A percentile compares a stretch with the other conserved stretches of the same genome.
Evolutionary conservation across 2,888 invertebrate species (phyloP).

Genomic region (Scaptodrosophila latifasciaeformis): DNA sequence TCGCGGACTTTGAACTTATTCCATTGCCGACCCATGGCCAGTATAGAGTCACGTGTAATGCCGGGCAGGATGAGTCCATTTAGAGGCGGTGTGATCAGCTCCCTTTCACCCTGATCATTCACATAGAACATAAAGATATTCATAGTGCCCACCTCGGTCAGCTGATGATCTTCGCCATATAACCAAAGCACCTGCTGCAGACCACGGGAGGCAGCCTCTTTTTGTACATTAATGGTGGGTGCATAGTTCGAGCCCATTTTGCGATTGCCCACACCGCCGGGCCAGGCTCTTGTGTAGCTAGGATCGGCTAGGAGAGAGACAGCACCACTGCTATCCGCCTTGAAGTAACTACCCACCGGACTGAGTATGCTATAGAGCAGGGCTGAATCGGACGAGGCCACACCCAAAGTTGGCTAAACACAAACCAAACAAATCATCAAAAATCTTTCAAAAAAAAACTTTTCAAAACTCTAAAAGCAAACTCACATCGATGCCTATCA

Average conservation of each 20-base stretch:
- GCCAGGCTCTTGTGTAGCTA: slow-evolving; percentile 89
- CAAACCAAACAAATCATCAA: slow-evolving; percentile 13
- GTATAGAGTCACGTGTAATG: slow-evolving; percentile 90
- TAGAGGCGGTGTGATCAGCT: slow-evolving; percentile 93
- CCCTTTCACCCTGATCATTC: slow-evolving; percentile 93
- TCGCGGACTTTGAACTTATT: slow-evolving; percentile 90
- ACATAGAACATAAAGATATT: slow-evolving; percentile 93
- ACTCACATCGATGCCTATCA: slow-evolving; percentile 97
- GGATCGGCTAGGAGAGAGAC: slow-evolving; percentile 96
- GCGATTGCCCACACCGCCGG: slow-evolving; percentile 93
- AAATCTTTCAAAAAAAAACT: neutral
- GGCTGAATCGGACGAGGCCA: slow-evolving; percentile 90
- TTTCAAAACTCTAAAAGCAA: too few relatives aligned
- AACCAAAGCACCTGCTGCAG: slow-evolving; percentile 98
- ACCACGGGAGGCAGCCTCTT: slow-evolving; percentile 83
- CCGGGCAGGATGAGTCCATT: slow-evolving; percentile 97
- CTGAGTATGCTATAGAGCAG: slow-evolving; percentile 92
- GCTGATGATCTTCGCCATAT: slow-evolving; percentile 91
- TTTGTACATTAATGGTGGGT: slow-evolving; percentile 89
- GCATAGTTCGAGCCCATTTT: slow-evolving; percentile 97
- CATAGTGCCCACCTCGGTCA: slow-evolving; percentile 99
- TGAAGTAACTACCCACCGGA: slow-evolving; percentile 96
- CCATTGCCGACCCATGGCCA: slow-evolving; percentile 88
- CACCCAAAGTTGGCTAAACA: slow-evolving; percentile 91
- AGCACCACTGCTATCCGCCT: slow-evolving; percentile 79